These are phyloP conservation scores for Larimichthys polyactis DNA, from an alignment of 2,113 vertebrate species.

Conservation along the genomic window DNA sequence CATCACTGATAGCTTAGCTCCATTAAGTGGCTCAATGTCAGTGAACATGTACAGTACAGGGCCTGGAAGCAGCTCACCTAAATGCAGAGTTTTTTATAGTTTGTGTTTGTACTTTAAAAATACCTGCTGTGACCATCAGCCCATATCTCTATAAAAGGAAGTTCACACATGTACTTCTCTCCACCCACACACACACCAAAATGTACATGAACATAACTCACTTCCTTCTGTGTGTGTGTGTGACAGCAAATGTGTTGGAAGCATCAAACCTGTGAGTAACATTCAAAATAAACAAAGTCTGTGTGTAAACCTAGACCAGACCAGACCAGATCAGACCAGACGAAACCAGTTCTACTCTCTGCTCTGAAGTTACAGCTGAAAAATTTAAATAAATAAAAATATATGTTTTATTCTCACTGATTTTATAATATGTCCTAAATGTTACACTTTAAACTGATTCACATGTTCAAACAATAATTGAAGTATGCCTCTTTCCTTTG, in stretches of 20 bases:
- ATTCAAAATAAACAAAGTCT: too few species aligned
- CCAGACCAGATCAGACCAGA: too few species aligned
- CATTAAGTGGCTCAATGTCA: not conserved
- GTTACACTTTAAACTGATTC: not conserved
- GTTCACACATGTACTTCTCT: not conserved
- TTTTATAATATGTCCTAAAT: not conserved
- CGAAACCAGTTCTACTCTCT: too few species aligned
- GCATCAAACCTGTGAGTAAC: not conserved
- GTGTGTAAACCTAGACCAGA: too few species aligned
- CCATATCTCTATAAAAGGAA: not conserved
- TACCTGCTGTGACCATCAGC: not conserved
- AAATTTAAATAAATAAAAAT: too few species aligned
- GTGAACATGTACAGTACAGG: not conserved
- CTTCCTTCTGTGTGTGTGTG: not conserved
- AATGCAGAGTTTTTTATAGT: not conserved
- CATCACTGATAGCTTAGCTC: not conserved
- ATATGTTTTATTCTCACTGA: too few species aligned
- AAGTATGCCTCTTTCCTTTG: not conserved
- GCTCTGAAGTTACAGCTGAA: too few species aligned
- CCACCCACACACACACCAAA: not conserved
- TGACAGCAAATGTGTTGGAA: not conserved
- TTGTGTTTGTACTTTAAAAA: not conserved
- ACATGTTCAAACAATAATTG: not conserved
- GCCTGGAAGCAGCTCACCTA: not conserved
- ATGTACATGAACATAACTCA: not conserved